phyloP scores from a whole-genome alignment of 2,113 vertebrate genomes.

The Emydocephalus ijimae region DNA sequence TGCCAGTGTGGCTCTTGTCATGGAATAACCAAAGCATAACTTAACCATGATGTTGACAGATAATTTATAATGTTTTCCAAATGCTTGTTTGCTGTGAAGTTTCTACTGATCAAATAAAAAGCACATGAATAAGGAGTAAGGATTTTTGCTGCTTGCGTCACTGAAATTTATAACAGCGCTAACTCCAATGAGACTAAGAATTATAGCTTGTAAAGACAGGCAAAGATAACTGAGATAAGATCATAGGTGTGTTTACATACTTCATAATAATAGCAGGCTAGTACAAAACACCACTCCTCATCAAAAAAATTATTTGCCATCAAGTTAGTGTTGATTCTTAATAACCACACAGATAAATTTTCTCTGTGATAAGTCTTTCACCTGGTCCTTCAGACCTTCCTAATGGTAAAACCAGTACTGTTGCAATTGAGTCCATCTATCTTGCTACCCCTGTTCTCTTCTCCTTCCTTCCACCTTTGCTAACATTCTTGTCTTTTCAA shows the following conservation, averaged over 20 bases:
- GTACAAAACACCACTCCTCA: not conserved
- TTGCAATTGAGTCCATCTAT: not conserved
- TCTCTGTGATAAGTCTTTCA: not conserved
- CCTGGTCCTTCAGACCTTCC: not conserved
- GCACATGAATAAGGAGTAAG: not conserved
- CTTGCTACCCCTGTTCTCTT: not conserved
- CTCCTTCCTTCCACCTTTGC: not conserved
- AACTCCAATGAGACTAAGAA: not conserved
- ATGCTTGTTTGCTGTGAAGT: constrained; percentile 16
- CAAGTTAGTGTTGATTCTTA: not conserved
- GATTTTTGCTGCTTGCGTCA: not conserved
- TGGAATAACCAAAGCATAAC: constrained; percentile 49
- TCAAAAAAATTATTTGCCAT: not conserved
- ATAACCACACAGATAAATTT: not conserved
- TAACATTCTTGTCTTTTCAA: not conserved
- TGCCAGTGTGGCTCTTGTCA: constrained; percentile 28
- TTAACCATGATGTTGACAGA: constrained; percentile 32
- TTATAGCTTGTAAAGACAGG: not conserved
- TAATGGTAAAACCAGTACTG: not conserved
- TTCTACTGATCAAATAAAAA: not conserved
- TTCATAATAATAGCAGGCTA: not conserved
- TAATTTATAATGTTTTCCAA: constrained; percentile 58
- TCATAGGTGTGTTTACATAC: not conserved
- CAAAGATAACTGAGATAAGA: not conserved
- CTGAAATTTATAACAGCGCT: not conserved